Percentiles rank a stretch among this genome's conserved stretches.
Conservation (phyloP, 2,888 invertebrate species). For the Drosophila multiciliata region DNA sequence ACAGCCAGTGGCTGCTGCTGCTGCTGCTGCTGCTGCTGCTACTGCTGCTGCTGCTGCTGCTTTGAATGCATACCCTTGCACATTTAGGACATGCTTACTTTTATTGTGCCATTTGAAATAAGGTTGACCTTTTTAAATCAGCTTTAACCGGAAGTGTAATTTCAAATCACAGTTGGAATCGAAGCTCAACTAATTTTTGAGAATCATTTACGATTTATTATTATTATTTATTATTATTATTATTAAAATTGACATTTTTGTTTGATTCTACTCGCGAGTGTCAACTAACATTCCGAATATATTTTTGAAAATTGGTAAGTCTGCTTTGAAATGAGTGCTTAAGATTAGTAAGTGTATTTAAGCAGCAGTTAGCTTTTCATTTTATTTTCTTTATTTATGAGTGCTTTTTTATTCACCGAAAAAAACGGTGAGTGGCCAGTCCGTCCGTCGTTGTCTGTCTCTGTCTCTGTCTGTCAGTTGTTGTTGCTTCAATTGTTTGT, state of each 20-base stretch:
- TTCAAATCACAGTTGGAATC: too few relatives aligned
- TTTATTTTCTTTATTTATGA: slow-evolving; percentile 17
- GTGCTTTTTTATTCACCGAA: slow-evolving; percentile 2
- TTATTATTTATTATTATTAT: too few relatives aligned
- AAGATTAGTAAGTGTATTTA: background rate
- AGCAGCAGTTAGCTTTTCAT: background rate
- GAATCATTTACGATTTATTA: too few relatives aligned
- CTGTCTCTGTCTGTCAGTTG: slow-evolving; percentile 1
- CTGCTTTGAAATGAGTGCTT: background rate
- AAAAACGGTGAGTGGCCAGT: slow-evolving; percentile 27
- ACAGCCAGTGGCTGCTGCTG: slow-evolving; percentile 16
- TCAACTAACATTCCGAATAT: background rate
- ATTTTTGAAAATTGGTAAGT: background rate
- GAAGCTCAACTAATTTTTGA: too few relatives aligned
- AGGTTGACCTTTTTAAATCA: background rate
- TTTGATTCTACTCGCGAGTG: background rate
- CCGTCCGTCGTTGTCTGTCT: slow-evolving; percentile 1
- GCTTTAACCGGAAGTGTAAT: too few relatives aligned
- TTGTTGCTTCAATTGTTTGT: slow-evolving; percentile 14
- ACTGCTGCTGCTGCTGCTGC: background rate
- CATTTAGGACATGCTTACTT: background rate
- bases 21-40: background rate
- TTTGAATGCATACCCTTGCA: background rate
- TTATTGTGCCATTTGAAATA: background rate
- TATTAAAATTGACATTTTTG: too few relatives aligned